phyloP scores from a whole-genome alignment of 37 sponge, comb jelly and placozoan species.

The Halisarca cf. caerulea region DNA sequence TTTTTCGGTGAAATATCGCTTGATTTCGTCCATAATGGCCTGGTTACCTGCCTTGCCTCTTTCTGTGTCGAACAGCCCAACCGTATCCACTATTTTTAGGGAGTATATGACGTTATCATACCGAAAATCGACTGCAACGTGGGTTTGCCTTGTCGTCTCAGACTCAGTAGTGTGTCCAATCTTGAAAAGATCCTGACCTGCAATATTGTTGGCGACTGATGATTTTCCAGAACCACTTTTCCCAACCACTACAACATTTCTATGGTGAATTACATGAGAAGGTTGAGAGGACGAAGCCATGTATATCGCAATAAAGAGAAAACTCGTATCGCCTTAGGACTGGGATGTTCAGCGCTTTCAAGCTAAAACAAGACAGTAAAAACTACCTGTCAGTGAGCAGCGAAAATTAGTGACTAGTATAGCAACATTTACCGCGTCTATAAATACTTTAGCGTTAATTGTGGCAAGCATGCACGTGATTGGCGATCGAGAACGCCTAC shows the following conservation, averaged over 20 bases:
- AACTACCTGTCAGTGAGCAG: too few species aligned
- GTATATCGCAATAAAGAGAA: too few species aligned
- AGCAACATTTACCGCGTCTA: too few species aligned
- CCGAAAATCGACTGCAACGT: not conserved
- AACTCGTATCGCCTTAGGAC: too few species aligned
- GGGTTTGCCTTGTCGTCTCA: not conserved
- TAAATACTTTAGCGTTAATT: too few species aligned
- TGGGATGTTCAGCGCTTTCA: too few species aligned
- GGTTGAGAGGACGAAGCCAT: too few species aligned
- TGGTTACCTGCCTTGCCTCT: not conserved
- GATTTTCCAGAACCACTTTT: conserved; percentile 16
- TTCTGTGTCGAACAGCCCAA: not conserved
- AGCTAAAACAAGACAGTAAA: too few species aligned
- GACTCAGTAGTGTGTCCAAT: not conserved
- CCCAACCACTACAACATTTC: not conserved
- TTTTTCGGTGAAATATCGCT: not conserved
- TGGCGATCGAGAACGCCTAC: too few species aligned
- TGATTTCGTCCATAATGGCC: not conserved
- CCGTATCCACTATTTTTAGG: not conserved
- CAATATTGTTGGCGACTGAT: not conserved
- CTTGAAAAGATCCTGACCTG: not conserved
- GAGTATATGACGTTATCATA: not conserved
- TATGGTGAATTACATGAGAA: too few species aligned
- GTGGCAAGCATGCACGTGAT: too few species aligned
- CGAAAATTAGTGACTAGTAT: too few species aligned